These are phyloP conservation scores for Lates japonicus DNA, from an alignment of 2,797 vertebrate genomes.

Conservation along the genomic window DNA sequence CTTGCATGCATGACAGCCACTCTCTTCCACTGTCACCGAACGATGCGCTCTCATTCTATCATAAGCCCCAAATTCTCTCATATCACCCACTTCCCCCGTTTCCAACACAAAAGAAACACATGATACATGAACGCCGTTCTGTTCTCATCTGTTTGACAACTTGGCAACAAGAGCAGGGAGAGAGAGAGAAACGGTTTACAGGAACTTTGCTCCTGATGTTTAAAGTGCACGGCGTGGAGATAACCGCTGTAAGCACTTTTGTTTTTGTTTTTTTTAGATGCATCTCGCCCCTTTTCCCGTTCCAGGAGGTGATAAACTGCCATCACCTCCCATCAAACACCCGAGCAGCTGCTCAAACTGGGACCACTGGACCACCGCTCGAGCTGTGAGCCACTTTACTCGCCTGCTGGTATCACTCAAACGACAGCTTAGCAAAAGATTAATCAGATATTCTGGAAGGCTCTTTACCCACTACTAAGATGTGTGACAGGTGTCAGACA, in stretches of 20 bases:
- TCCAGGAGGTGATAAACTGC: conserved; percentile 67
- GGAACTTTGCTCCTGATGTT: conserved; percentile 41
- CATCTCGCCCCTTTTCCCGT: neutral
- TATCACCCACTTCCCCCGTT: conserved; percentile 14
- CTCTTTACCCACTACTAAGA: conserved; percentile 69
- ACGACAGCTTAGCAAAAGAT: conserved; percentile 79
- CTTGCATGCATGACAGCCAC: conserved; percentile 24
- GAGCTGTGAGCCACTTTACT: conserved; percentile 73
- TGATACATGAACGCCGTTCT: conserved; percentile 36
- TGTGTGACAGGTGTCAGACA: conserved; percentile 80
- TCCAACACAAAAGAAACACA: conserved; percentile 24
- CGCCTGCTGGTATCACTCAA: conserved; percentile 79
- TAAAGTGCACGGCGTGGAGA: conserved; percentile 1
- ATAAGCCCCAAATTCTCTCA: conserved; percentile 19
- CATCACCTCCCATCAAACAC: conserved; percentile 72
- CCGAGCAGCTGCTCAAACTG: conserved; percentile 61
- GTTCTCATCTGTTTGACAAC: conserved; percentile 29
- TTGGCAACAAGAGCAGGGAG: conserved; percentile 25
- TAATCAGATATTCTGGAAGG: conserved; percentile 78
- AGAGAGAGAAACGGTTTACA: neutral
- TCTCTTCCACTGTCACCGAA: conserved; percentile 45
- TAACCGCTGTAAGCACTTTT: conserved; percentile 18
- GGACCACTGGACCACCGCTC: conserved; percentile 64
- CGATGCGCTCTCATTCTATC: conserved; percentile 26
- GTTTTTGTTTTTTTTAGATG: conserved; percentile 13